Conservation (phyloP, 2,888 invertebrate species). For the Leucoma salicis region DNA sequence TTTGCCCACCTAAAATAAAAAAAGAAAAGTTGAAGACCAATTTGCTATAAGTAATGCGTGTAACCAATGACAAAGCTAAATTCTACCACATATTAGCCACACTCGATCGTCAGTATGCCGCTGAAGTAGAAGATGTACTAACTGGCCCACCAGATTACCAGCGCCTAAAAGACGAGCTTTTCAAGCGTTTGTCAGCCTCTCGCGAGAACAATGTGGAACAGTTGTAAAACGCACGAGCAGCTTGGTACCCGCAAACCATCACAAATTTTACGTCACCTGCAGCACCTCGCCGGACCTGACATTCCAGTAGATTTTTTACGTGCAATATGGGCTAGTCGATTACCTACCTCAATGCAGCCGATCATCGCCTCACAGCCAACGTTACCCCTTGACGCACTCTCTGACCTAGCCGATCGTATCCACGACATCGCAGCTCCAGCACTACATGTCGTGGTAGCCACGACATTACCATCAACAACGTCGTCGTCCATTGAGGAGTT, state of each 20-base stretch:
- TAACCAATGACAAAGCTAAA: not conserved
- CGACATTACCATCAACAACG: too few species aligned
- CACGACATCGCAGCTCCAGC: not conserved
- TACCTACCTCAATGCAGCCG: conserved; percentile 1
- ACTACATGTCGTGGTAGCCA: too few species aligned
- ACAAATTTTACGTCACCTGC: conserved; percentile 3
- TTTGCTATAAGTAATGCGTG: too few species aligned
- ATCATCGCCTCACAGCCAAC: not conserved
- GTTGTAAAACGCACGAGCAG: not conserved
- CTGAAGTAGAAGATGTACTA: conserved; percentile 2
- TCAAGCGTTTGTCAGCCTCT: not conserved
- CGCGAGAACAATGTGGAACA: conserved; percentile 1
- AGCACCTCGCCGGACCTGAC: not conserved
- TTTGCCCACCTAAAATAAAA: too few species aligned
- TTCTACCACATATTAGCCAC: conserved; percentile 1
- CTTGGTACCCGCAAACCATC: conserved; percentile 1
- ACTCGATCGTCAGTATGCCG: not conserved
- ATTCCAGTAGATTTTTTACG: conserved; percentile 1
- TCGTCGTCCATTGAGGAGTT: not conserved
- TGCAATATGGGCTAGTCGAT: conserved; percentile 1
- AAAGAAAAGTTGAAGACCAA: too few species aligned
- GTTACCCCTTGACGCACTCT: not conserved
- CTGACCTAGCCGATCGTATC: not conserved
- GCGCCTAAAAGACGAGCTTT: not conserved
- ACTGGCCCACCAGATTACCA: not conserved